phyloP scores from a whole-genome alignment of 2,888 invertebrate genomes.

The Hybos culiciformis region DNA sequence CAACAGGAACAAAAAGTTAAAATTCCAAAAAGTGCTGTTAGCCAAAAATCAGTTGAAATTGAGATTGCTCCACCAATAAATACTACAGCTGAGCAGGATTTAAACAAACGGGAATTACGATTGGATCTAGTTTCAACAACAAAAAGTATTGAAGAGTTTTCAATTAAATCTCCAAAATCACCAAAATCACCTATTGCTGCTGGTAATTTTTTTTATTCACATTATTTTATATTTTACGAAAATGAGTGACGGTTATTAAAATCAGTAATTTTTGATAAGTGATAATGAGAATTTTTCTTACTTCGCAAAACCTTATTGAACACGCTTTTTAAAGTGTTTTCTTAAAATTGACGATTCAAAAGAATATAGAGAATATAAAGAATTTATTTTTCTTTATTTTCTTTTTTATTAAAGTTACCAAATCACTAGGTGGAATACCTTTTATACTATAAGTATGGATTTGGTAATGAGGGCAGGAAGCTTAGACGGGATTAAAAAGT shows the following conservation, averaged over 20 bases:
- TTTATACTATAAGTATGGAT: no score
- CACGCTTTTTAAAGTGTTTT: no score
- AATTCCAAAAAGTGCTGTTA: constrained; percentile 39
- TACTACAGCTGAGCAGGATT: constrained; percentile 27
- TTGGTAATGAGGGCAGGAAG: no score
- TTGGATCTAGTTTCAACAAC: constrained; percentile 26
- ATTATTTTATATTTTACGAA: background rate
- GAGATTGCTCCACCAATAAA: constrained; percentile 40
- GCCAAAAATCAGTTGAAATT: constrained; percentile 47
- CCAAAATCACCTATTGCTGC: background rate
- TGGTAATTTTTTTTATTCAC: constrained; percentile 18
- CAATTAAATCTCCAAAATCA: constrained; percentile 27
- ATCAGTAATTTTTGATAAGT: background rate
- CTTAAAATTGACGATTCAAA: no score
- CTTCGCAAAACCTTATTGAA: no score
- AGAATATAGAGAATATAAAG: no score
- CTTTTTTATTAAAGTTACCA: no score
- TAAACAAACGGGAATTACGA: constrained; percentile 30
- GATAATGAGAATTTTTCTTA: no score
- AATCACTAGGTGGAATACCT: no score
- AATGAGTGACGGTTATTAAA: background rate
- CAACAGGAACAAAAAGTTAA: constrained; percentile 1
- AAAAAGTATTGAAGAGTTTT: constrained; percentile 27
- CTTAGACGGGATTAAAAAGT: no score
- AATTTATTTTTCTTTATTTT: no score